These are phyloP conservation scores for Capra hircus DNA, from an alignment of 2,113 vertebrate species.

Conservation along the genomic window DNA sequence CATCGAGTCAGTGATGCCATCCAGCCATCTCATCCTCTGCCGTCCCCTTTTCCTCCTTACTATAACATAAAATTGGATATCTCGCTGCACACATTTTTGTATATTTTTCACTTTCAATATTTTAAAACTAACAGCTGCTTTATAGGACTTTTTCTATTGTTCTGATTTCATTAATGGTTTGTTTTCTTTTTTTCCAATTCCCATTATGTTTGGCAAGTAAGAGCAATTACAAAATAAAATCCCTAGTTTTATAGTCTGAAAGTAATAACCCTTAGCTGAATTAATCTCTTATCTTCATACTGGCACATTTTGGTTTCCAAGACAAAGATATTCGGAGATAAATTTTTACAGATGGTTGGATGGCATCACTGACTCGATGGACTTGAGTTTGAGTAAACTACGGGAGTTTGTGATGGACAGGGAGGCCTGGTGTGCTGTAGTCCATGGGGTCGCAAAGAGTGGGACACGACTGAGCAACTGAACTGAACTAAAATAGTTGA, in stretches of 20 bases:
- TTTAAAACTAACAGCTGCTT: conserved; percentile 1
- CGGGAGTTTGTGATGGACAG: neutral
- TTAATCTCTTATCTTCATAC: neutral
- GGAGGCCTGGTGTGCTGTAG: neutral
- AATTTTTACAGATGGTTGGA: neutral
- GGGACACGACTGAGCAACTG: neutral
- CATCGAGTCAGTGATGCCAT: too few relatives aligned
- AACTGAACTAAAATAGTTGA: neutral
- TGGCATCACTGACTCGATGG: neutral
- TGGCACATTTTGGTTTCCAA: conserved; percentile 7
- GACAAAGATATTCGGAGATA: conserved; percentile 4
- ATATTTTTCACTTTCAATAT: neutral
- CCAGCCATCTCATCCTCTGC: too few relatives aligned
- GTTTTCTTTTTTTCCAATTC: neutral
- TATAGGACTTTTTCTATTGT: neutral
- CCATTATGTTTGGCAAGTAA: neutral
- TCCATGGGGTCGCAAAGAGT: neutral
- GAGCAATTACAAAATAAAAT: neutral
- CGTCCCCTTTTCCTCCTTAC: neutral
- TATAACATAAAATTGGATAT: neutral
- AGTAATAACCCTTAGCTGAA: conserved; percentile 17
- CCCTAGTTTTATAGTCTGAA: neutral
- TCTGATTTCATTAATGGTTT: neutral
- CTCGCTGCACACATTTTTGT: neutral
- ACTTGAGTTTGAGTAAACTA: neutral